Percentiles rank a stretch among this genome's conserved stretches.
Evolutionary conservation across 1,140 invertebrate species (phyloP).

Genomic region (Drosophila obscura): DNA sequence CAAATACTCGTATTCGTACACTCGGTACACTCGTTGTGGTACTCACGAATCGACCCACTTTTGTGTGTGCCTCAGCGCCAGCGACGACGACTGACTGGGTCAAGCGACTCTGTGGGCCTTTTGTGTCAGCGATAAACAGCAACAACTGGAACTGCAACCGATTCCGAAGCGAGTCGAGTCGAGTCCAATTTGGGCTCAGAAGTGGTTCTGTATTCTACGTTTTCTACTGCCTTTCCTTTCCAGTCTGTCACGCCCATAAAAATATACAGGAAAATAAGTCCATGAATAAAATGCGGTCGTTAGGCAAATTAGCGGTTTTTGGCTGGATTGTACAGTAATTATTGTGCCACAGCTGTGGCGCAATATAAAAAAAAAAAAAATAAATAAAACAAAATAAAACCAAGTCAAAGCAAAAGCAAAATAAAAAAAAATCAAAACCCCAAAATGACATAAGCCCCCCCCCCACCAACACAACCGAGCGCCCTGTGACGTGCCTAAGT

Average conservation of each 20-base stretch:
- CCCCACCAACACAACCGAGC: no score
- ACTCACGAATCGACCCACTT: conserved; percentile 54
- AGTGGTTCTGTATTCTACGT: conserved; percentile 32
- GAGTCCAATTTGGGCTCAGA: conserved; percentile 62
- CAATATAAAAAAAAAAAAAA: conserved; percentile 17
- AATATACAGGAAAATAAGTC: conserved; percentile 15
- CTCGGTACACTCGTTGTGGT: no score
- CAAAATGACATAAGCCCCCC: conserved; percentile 37
- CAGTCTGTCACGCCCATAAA: conserved; percentile 32
- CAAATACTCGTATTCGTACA: neutral
- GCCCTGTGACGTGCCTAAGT: conserved; percentile 33
- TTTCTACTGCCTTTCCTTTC: conserved; percentile 15
- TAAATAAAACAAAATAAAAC: conserved; percentile 3
- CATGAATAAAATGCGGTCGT: conserved; percentile 68
- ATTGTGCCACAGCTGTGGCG: conserved; percentile 41
- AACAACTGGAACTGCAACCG: conserved; percentile 33
- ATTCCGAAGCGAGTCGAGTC: neutral
- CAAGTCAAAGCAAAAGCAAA: no score
- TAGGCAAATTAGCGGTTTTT: conserved; percentile 55
- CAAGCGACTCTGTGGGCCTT: conserved; percentile 68
- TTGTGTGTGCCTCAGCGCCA: conserved; percentile 14
- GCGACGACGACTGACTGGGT: conserved; percentile 53
- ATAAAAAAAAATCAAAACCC: conserved; percentile 4
- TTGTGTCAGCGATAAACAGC: conserved; percentile 75
- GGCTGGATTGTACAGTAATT: conserved; percentile 7